These are phyloP conservation scores for Xiphophorus couchianus DNA, from an alignment of 2,113 vertebrate genomes.

Conservation along the genomic window DNA sequence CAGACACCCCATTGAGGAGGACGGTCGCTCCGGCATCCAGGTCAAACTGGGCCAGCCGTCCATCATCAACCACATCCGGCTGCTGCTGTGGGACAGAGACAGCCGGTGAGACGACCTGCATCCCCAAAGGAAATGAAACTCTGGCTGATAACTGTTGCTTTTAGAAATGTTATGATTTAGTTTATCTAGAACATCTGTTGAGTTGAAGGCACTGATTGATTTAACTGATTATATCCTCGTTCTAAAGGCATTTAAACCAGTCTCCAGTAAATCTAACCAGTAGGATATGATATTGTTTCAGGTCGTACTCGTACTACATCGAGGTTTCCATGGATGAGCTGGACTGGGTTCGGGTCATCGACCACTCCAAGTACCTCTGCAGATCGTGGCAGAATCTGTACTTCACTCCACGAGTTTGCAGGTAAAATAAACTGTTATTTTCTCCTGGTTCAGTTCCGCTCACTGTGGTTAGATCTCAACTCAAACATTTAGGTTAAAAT, in stretches of 20 bases:
- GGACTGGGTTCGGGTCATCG: constrained; percentile 96
- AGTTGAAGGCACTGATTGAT: not conserved
- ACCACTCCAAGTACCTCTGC: constrained; percentile 94
- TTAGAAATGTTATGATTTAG: too few species aligned
- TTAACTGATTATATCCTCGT: not conserved
- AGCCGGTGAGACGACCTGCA: constrained; percentile 80
- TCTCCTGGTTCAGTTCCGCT: not conserved
- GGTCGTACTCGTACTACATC: constrained; percentile 98
- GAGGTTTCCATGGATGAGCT: constrained; percentile 99
- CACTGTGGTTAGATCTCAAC: not conserved
- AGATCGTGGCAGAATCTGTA: constrained; percentile 98
- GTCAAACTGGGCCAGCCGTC: constrained; percentile 94
- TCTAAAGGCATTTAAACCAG: not conserved
- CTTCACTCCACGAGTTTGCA: constrained; percentile 94
- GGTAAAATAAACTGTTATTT: constrained; percentile 70
- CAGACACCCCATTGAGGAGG: constrained; percentile 94
- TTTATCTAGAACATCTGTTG: too few species aligned
- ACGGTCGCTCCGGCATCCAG: constrained; percentile 92
- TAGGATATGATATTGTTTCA: constrained; percentile 39
- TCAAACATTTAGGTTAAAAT: not conserved
- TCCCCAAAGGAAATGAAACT: not conserved
- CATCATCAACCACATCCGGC: constrained; percentile 95
- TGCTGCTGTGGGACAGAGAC: constrained; percentile 96
- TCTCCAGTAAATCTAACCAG: not conserved
- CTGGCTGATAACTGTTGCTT: not conserved